phyloP scores from a whole-genome alignment of 2,797 vertebrate genomes.

The Tamandua tetradactyla region DNA sequence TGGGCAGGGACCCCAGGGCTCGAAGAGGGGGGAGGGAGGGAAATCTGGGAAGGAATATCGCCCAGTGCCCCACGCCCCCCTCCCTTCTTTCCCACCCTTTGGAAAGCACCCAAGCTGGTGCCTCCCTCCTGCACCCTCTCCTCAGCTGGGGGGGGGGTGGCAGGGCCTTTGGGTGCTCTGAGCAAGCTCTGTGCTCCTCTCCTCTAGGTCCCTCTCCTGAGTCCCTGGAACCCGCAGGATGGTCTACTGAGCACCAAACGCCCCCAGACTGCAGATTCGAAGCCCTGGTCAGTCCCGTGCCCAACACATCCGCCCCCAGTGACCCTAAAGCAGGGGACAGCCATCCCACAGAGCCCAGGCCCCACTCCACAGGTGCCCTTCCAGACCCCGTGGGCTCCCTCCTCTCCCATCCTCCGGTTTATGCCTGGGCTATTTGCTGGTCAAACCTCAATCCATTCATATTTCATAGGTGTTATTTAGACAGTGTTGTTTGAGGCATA shows the following conservation, averaged over 20 bases:
- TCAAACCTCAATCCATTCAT: constrained; percentile 72
- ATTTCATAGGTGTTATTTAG: constrained; percentile 79
- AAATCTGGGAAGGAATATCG: too few species aligned
- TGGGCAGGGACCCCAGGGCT: neutral
- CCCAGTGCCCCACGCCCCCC: neutral
- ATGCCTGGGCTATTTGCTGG: constrained; percentile 15
- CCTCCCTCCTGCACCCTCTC: neutral
- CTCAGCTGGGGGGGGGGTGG: neutral
- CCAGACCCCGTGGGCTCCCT: neutral
- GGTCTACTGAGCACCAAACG: too few species aligned
- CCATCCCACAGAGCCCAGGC: neutral
- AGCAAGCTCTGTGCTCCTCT: neutral
- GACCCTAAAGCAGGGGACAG: neutral
- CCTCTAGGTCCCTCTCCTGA: neutral
- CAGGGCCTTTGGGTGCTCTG: neutral
- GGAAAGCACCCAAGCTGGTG: neutral
- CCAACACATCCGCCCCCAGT: neutral
- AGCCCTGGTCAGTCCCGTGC: neutral
- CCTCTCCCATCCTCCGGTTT: neutral
- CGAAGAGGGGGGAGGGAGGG: neutral
- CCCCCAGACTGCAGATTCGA: neutral
- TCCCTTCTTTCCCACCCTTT: neutral
- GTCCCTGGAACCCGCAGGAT: neutral
- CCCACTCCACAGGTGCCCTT: neutral
- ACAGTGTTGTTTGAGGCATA: constrained; percentile 70